phyloP scores from a whole-genome alignment of 2,888 invertebrate species.

The Andrena minutula region DNA sequence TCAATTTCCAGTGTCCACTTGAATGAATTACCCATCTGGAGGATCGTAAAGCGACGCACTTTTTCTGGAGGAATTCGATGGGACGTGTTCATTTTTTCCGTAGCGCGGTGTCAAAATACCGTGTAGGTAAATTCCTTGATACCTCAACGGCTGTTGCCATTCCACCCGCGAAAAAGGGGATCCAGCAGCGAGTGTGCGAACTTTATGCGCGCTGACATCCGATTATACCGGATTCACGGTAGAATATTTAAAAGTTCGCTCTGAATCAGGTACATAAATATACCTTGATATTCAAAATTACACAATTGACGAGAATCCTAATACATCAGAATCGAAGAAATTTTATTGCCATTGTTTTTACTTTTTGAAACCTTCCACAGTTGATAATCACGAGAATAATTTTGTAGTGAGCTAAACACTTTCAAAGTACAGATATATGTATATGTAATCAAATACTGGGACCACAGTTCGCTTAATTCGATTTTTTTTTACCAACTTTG shows the following conservation, averaged over 20 bases:
- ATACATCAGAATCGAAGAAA: not conserved
- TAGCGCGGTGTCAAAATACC: conserved; percentile 34
- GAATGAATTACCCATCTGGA: not conserved
- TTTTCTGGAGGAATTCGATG: conserved; percentile 1
- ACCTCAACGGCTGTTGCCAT: conserved; percentile 43
- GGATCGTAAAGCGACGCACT: not conserved
- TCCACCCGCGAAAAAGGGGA: conserved; percentile 61
- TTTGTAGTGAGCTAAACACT: not conserved
- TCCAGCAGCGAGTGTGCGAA: conserved; percentile 36
- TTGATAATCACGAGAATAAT: not conserved
- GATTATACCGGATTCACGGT: conserved; percentile 20
- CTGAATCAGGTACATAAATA: not conserved
- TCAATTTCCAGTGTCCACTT: not conserved
- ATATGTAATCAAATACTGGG: too few relatives aligned
- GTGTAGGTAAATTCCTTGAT: conserved; percentile 40
- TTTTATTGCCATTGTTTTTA: not conserved
- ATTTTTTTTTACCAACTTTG: too few relatives aligned
- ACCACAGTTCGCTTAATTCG: too few relatives aligned
- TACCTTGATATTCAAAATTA: not conserved
- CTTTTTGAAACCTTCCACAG: not conserved
- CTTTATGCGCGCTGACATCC: conserved; percentile 26
- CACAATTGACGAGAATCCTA: not conserved
- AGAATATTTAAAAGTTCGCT: conserved; percentile 5
- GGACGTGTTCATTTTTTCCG: conserved; percentile 21
- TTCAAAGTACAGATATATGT: too few relatives aligned